Evolutionary conservation across 2,888 invertebrate genomes (phyloP).

Genomic region (Tenthredo livida): DNA sequence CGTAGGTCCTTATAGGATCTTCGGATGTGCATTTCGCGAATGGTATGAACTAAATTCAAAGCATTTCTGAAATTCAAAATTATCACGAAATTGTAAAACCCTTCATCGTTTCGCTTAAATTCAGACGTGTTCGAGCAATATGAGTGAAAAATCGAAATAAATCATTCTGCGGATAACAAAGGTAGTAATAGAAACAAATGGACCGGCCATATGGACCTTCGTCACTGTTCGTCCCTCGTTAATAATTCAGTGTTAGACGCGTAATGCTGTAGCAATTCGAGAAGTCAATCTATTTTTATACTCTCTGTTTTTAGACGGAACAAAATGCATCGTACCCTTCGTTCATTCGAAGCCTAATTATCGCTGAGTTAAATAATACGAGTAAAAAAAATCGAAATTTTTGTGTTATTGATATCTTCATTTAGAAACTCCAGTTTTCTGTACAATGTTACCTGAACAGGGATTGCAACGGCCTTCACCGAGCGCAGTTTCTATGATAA

Average conservation of each 20-base stretch:
- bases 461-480: constrained; percentile 32
- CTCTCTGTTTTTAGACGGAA: background rate
- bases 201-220: background rate
- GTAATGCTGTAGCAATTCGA: background rate
- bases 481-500: constrained; percentile 28
- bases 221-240: background rate
- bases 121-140: background rate
- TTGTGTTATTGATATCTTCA: background rate
- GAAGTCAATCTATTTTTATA: background rate
- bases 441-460: background rate
- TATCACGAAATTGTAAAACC: background rate
- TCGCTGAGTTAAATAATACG: background rate
- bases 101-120: background rate
- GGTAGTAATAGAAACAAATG: background rate
- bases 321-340: background rate
- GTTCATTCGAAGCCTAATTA: background rate
- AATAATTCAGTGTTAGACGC: constrained; percentile 10
- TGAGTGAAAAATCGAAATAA: background rate
- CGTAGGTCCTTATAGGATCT: background rate
- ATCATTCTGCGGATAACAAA: background rate
- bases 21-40: background rate
- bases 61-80: background rate
- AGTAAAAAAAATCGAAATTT: background rate
- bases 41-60: background rate
- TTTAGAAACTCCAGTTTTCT: background rate